Evolutionary conservation across 30 jellyfish, hydroid and myxozoan species (phyloP).

Genomic region (Chrysaora quinquecirrha): DNA sequence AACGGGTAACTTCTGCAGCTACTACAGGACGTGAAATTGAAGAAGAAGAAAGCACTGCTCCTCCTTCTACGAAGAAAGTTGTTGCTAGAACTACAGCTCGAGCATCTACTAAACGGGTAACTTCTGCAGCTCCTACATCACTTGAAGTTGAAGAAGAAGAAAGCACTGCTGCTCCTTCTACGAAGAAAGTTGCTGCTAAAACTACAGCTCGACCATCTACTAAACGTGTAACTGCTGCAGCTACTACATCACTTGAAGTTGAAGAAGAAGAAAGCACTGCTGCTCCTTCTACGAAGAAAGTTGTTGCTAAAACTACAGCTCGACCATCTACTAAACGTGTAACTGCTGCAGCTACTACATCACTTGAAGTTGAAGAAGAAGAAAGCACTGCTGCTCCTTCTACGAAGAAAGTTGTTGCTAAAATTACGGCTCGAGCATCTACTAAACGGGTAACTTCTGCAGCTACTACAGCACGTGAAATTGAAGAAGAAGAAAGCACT

Average conservation of each 20-base stretch:
- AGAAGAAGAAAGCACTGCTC: neutral
- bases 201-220: neutral
- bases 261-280: neutral
- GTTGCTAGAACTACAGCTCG: neutral
- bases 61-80: neutral
- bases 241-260: neutral
- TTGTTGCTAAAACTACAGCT: neutral
- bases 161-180: neutral
- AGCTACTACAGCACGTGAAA: neutral
- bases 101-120: neutral
- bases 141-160: neutral
- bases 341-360: neutral
- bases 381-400: neutral
- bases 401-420: neutral
- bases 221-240: neutral
- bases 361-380: neutral
- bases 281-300: neutral
- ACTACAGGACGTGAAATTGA: neutral
- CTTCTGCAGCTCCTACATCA: neutral
- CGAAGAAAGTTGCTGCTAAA: neutral
- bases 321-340: neutral
- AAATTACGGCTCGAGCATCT: neutral
- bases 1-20: neutral
- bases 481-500: neutral
- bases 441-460: neutral